Evolutionary conservation across 1,140 invertebrate species (phyloP), one percentile per base, ranked within the genome.

Genomic region (Drosophila triauraria): DNA sequence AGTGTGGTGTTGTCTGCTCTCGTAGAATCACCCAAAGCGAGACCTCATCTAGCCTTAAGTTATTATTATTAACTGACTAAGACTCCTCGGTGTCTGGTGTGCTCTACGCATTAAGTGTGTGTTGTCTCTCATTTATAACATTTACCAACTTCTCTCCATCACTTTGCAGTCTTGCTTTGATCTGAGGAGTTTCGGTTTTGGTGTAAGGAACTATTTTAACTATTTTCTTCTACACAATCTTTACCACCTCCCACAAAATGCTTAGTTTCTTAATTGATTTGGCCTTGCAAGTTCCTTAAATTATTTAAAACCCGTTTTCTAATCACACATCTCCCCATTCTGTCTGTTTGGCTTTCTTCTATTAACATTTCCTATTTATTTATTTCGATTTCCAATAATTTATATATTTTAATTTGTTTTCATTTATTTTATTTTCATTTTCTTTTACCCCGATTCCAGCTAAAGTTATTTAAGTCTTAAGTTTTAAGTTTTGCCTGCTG

Each of bases 151-250:
- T 72, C 80, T 83, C 68, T 81, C 63, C 44, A 78, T 79, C 82
- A 82, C 74, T 86, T 91, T 93, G 38, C 93, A 94, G 93, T 94
- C 93, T 70, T 94, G 93, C 91, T 91, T 93, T 91, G 93, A 93
- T 92, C 84, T 94, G 83, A 93, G 93, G 85, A 92, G 78, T 88
- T 92, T 92, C 85, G 91, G 85, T 87, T 88, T 93, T 88, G 87
- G 91, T 93, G 93, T 94, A 94, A 94, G 93, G 93, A 72, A 80
- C 40, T 91, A 63, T 83, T 82, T 69, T 67, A 78, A 58, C 60
- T 71, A 80, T 71, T 79, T 5, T 6, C 32, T 32, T 32, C 30
- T 9, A 13, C 9, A 17, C 35, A 20, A n/a, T 38, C 27, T 32
- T 60, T 59, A 20, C 15, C 10, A 30, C 2, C 13, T 23, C 12